A percentile compares a stretch with the other conserved stretches of the same genome.
Evolutionary conservation across 2,797 vertebrate species (phyloP).

Genomic region (Propithecus perrieri): DNA sequence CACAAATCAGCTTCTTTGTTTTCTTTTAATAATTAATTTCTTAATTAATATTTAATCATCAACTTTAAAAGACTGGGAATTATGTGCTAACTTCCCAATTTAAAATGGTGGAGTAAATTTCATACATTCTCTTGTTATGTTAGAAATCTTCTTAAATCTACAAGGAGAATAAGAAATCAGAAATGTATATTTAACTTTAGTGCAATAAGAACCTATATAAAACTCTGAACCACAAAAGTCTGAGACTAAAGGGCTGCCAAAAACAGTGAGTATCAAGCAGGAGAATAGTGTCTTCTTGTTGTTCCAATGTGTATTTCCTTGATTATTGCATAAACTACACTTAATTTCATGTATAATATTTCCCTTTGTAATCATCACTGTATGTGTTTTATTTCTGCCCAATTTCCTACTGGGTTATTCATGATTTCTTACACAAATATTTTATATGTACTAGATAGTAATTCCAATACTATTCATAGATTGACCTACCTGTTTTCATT

Average conservation of each 20-base stretch:
- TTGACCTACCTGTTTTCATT: neutral
- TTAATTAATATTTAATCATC: slow-evolving; percentile 43
- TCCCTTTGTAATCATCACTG: neutral
- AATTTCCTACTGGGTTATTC: neutral
- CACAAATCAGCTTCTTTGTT: neutral
- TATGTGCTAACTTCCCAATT: neutral
- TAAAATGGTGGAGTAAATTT: neutral
- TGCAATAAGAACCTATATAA: neutral
- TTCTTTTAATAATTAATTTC: slow-evolving; percentile 15
- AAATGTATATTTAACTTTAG: neutral
- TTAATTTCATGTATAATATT: neutral
- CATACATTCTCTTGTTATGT: neutral
- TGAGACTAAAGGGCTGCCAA: neutral
- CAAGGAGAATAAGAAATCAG: neutral
- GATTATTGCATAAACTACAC: neutral
- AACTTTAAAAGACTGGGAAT: neutral
- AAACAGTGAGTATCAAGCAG: neutral
- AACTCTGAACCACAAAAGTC: neutral
- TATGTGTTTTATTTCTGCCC: neutral
- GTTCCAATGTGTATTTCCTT: neutral
- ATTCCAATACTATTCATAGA: neutral
- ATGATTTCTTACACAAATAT: neutral
- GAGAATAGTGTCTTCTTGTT: neutral
- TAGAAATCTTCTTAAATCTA: neutral
- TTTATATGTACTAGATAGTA: neutral